phyloP scores from a whole-genome alignment of 2,113 vertebrate genomes.

The Sander vitreus region DNA sequence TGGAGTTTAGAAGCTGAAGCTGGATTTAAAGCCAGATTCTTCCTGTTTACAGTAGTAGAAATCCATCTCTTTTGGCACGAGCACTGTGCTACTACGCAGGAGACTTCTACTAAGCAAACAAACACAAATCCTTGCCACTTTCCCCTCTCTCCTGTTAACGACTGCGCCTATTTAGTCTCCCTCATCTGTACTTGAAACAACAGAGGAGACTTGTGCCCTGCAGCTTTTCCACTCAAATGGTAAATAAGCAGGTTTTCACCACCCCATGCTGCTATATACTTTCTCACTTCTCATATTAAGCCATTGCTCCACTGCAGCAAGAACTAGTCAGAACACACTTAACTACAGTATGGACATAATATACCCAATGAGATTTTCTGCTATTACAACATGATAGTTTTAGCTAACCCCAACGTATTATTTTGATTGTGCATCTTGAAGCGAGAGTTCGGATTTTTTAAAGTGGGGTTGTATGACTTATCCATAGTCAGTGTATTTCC shows the following conservation, averaged over 20 bases:
- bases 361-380: neutral
- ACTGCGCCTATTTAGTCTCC: constrained; percentile 64
- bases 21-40: constrained; percentile 56
- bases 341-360: neutral
- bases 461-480: too few species aligned
- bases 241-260: constrained; percentile 72
- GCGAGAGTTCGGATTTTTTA: too few species aligned
- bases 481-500: too few species aligned
- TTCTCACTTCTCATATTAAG: constrained; percentile 46
- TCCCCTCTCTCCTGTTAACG: constrained; percentile 59
- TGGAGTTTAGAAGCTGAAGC: constrained; percentile 37
- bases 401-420: neutral
- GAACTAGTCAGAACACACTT: neutral
- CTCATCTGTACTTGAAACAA: constrained; percentile 69
- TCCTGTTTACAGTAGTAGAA: constrained; percentile 76
- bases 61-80: constrained; percentile 60
- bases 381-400: neutral
- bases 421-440: neutral
- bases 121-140: constrained; percentile 66
- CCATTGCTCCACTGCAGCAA: constrained; percentile 5
- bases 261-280: constrained; percentile 35
- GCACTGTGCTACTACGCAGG: constrained; percentile 43
- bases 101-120: constrained; percentile 73
- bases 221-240: constrained; percentile 60
- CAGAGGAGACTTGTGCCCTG: constrained; percentile 59